phyloP scores from a whole-genome alignment of 2,888 invertebrate species.

The Drosophila flavopinicola region DNA sequence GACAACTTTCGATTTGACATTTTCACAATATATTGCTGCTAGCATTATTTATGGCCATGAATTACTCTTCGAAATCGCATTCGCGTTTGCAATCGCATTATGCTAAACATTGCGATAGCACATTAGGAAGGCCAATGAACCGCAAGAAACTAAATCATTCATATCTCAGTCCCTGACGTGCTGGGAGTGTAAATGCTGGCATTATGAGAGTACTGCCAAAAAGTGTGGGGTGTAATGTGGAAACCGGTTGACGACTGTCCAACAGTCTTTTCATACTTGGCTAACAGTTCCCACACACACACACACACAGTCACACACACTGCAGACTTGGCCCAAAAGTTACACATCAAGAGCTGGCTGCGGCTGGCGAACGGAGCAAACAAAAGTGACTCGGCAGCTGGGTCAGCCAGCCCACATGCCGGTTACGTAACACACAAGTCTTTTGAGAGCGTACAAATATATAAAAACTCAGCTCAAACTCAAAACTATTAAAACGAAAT shows the following conservation, averaged over 20 bases:
- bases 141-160: slow-evolving; percentile 65
- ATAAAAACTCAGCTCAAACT: slow-evolving; percentile 13
- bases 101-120: slow-evolving; percentile 64
- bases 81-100: slow-evolving; percentile 56
- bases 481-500: slow-evolving; percentile 42
- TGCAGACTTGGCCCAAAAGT: slow-evolving; percentile 64
- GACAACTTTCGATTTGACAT: slow-evolving; percentile 23
- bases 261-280: slow-evolving; percentile 55
- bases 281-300: slow-evolving; percentile 51
- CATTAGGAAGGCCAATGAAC: slow-evolving; percentile 70
- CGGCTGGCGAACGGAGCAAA: slow-evolving; percentile 33
- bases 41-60: slow-evolving; percentile 55
- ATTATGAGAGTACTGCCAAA: slow-evolving; percentile 53
- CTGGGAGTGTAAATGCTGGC: slow-evolving; percentile 18
- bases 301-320: slow-evolving; percentile 11
- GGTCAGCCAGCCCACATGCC: slow-evolving; percentile 48
- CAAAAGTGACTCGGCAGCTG: slow-evolving; percentile 67
- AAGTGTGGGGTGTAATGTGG: slow-evolving; percentile 60
- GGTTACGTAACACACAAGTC: slow-evolving; percentile 56
- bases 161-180: slow-evolving; percentile 42
- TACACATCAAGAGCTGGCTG: slow-evolving; percentile 50
- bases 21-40: slow-evolving; percentile 17
- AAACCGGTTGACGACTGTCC: slow-evolving; percentile 70
- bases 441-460: slow-evolving; percentile 15
- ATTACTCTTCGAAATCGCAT: slow-evolving; percentile 57